A percentile compares a stretch with the other conserved stretches of the same genome.
These are phyloP conservation scores for Apeira syringaria DNA, from an alignment of 2,888 invertebrate species.

Conservation along the genomic window DNA sequence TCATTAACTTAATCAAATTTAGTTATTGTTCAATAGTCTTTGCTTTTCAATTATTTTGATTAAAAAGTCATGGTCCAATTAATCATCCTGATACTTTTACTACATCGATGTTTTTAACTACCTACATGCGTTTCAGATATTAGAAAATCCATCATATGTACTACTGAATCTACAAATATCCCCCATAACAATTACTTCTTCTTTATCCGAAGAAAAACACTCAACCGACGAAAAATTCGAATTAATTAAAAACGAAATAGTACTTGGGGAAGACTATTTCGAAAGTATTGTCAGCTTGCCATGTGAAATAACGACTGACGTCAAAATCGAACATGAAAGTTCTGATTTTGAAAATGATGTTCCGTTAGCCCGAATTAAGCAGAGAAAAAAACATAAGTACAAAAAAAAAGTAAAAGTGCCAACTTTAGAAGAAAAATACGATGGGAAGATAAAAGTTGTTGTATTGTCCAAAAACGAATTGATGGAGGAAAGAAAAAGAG, in stretches of 20 bases:
- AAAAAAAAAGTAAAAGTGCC: slow-evolving; percentile 2
- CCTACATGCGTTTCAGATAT: slow-evolving; percentile 16
- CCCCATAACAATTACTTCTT: slow-evolving; percentile 11
- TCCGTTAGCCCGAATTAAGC: slow-evolving; percentile 39
- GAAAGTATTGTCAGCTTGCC: slow-evolving; percentile 5
- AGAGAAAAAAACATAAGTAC: slow-evolving; percentile 18
- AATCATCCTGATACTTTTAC: no score
- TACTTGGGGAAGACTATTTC: slow-evolving; percentile 1
- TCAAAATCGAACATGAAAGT: slow-evolving; percentile 50
- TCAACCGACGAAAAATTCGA: not conserved
- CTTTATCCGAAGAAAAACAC: not conserved
- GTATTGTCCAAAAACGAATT: slow-evolving; percentile 48
- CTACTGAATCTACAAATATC: slow-evolving; percentile 13
- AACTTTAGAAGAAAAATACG: slow-evolving; percentile 38
- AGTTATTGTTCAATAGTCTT: no score
- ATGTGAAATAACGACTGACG: slow-evolving; percentile 36
- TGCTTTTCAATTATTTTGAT: no score
- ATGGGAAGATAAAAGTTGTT: slow-evolving; percentile 51
- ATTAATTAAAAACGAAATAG: not conserved
- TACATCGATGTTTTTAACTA: no score
- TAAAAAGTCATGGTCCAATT: no score
- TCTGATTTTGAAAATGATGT: slow-evolving; percentile 46
- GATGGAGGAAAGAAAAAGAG: slow-evolving; percentile 46
- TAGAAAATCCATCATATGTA: slow-evolving; percentile 1
- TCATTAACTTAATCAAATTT: no score